Conservation (phyloP, 2,888 invertebrate genomes). For the Lasioglossum morio region DNA sequence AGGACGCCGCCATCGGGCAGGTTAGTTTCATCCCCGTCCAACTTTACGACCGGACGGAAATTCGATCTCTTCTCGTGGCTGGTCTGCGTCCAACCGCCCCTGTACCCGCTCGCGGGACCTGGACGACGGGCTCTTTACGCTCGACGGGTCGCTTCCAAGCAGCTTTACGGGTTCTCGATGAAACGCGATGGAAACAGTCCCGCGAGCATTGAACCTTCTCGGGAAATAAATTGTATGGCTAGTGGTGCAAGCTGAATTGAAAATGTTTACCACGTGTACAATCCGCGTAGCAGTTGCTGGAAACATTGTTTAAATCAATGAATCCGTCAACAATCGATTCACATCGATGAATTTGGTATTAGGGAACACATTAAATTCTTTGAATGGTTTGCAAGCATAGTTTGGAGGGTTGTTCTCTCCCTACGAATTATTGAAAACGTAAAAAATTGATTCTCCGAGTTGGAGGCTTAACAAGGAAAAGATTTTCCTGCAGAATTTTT, state of each 20-base stretch:
- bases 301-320: neutral
- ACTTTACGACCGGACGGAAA: conserved; percentile 56
- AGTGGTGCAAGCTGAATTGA: neutral
- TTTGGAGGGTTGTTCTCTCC: neutral
- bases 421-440: no score
- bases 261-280: neutral
- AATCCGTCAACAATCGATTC: neutral
- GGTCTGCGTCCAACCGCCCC: neutral
- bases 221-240: neutral
- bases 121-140: conserved; percentile 1
- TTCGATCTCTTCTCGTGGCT: conserved; percentile 55
- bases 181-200: neutral
- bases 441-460: neutral
- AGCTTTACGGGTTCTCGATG: conserved; percentile 4
- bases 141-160: neutral
- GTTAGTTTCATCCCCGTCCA: conserved; percentile 30
- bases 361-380: no score
- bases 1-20: conserved; percentile 23
- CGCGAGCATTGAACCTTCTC: neutral
- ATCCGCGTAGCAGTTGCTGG: neutral
- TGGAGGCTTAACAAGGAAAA: neutral
- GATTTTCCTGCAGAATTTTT: neutral
- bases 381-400: no score
- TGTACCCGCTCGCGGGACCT: neutral
- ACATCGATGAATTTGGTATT: no score